phyloP scores from a whole-genome alignment of 2,113 vertebrate species.

The Ellobius talpinus region DNA sequence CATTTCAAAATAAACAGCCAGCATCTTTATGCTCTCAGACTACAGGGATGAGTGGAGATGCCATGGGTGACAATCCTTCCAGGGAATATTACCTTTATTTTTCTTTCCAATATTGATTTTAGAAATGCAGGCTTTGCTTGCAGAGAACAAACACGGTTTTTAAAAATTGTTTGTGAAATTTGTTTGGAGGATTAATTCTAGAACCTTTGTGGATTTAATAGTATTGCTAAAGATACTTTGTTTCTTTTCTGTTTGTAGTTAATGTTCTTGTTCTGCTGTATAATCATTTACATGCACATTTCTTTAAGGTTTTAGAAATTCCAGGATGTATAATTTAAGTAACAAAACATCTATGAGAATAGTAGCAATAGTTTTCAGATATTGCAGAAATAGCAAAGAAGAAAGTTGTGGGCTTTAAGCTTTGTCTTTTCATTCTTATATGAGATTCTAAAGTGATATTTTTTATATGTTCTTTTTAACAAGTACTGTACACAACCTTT shows the following conservation, averaged over 20 bases:
- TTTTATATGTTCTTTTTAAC: conserved; percentile 85
- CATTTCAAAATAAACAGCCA: conserved; percentile 83
- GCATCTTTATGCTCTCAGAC: conserved; percentile 73
- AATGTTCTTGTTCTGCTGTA: conserved; percentile 90
- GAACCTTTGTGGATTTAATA: conserved; percentile 88
- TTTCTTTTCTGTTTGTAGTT: conserved; percentile 89
- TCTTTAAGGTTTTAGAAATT: conserved; percentile 83
- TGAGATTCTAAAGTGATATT: conserved; percentile 91
- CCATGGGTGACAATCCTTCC: conserved; percentile 70
- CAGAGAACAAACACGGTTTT: conserved; percentile 81
- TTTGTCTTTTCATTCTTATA: conserved; percentile 92
- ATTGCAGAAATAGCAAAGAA: conserved; percentile 88
- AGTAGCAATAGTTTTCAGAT: conserved; percentile 88
- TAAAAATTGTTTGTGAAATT: conserved; percentile 80
- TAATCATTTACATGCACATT: conserved; percentile 90
- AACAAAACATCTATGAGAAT: neutral
- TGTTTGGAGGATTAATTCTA: conserved; percentile 84
- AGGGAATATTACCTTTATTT: conserved; percentile 71
- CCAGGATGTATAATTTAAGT: neutral
- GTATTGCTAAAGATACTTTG: conserved; percentile 83
- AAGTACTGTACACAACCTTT: neutral
- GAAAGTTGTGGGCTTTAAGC: conserved; percentile 88
- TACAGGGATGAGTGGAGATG: conserved; percentile 65
- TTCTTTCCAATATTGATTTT: conserved; percentile 74
- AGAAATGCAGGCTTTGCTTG: conserved; percentile 81